Conservation (phyloP, 2,797 vertebrate genomes). For the Pantherophis vulpinus region DNA sequence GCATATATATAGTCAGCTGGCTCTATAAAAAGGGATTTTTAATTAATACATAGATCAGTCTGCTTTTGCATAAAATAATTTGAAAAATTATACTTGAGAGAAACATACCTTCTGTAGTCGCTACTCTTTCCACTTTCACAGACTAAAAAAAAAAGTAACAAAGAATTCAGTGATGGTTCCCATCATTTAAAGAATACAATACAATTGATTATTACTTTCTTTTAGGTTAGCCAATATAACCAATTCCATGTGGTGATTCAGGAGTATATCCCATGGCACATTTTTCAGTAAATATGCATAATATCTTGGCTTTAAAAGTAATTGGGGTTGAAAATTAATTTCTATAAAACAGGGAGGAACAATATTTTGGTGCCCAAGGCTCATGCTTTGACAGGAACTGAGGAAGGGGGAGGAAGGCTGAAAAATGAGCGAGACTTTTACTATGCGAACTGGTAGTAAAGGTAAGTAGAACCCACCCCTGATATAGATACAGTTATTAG, state of each 20-base stretch:
- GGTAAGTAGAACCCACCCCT: no score
- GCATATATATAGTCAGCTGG: conserved; percentile 74
- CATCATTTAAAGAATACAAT: conserved; percentile 45
- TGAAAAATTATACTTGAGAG: conserved; percentile 43
- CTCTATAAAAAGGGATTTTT: conserved; percentile 71
- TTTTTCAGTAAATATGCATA: neutral
- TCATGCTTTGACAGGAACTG: neutral
- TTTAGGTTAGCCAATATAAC: neutral
- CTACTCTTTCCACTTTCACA: conserved; percentile 78
- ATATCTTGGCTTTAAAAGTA: neutral
- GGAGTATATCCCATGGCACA: neutral
- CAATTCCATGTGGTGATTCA: neutral
- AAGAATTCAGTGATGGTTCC: conserved; percentile 33
- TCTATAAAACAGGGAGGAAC: neutral
- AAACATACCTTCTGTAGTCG: conserved; percentile 79
- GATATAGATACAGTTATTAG: neutral
- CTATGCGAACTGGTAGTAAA: no score
- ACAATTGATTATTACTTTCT: neutral
- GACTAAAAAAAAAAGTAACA: conserved; percentile 78
- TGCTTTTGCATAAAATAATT: neutral
- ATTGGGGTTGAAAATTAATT: neutral
- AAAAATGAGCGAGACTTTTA: neutral
- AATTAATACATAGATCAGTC: conserved; percentile 34
- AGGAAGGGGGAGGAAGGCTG: neutral
- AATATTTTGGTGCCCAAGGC: neutral